A percentile compares a stretch with the other conserved stretches of the same genome.
Conservation (phyloP, 2,113 vertebrate genomes). For the Gymnogyps californianus region DNA sequence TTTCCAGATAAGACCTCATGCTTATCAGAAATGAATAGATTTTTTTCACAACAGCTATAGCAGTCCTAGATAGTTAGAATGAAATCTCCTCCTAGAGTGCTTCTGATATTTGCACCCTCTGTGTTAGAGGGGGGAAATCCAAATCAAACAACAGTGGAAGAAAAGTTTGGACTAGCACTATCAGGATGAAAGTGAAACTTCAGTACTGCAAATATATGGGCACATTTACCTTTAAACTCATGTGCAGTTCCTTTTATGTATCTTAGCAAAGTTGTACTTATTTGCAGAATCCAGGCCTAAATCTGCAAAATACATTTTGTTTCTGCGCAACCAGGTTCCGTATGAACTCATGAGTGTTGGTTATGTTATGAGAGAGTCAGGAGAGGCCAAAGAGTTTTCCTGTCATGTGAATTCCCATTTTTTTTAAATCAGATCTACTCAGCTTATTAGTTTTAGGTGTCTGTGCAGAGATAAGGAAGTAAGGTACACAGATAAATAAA, state of each 20-base stretch:
- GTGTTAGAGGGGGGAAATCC: neutral
- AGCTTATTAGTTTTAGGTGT: neutral
- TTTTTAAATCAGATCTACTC: neutral
- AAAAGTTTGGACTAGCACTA: neutral
- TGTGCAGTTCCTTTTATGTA: neutral
- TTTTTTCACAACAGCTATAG: neutral
- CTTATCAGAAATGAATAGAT: neutral
- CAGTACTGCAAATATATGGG: neutral
- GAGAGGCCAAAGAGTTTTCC: neutral
- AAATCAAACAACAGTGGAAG: neutral
- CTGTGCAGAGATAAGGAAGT: neutral
- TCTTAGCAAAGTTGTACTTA: neutral
- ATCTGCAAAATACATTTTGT: neutral
- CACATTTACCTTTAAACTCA: neutral
- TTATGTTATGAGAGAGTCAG: neutral
- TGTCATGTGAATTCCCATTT: neutral
- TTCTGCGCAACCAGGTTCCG: neutral
- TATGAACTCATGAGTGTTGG: neutral
- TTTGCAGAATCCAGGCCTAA: neutral
- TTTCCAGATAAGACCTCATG: neutral
- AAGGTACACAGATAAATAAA: neutral
- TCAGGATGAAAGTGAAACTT: neutral
- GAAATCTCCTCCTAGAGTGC: neutral
- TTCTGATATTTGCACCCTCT: neutral
- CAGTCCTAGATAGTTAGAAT: neutral